Percentiles rank a stretch among this genome's conserved stretches.
phyloP scores from a whole-genome alignment of 2,113 vertebrate species.

The Erythrolamprus reginae region DNA sequence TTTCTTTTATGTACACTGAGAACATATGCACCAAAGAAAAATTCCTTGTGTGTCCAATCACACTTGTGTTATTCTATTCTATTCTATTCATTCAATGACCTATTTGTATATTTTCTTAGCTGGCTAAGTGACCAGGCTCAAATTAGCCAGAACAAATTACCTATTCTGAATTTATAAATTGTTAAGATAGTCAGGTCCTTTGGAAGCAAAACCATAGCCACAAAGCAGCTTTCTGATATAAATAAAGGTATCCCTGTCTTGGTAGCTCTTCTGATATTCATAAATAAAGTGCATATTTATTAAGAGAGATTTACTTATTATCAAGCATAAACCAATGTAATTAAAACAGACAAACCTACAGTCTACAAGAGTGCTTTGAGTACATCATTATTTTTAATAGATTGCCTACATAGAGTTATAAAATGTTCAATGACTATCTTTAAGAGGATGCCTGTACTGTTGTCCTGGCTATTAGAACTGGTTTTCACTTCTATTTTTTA shows the following conservation, averaged over 20 bases:
- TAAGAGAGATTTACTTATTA: slow-evolving; percentile 46
- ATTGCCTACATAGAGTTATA: background rate
- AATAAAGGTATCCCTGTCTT: slow-evolving; percentile 24
- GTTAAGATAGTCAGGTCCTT: background rate
- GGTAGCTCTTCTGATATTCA: slow-evolving; percentile 33
- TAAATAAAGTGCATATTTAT: slow-evolving; percentile 50
- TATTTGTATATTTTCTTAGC: background rate
- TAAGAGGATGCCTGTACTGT: too few relatives aligned
- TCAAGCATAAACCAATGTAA: slow-evolving; percentile 43
- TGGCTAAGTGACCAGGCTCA: background rate
- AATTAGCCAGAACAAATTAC: background rate
- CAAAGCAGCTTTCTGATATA: slow-evolving; percentile 2
- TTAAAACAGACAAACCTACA: slow-evolving; percentile 25
- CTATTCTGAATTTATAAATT: background rate
- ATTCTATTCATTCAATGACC: background rate
- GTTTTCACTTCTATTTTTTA: background rate
- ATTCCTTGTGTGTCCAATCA: too few relatives aligned
- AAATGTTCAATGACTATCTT: background rate
- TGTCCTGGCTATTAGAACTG: background rate
- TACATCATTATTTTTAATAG: background rate
- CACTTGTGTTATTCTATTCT: too few relatives aligned
- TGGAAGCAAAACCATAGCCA: background rate
- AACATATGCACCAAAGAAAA: too few relatives aligned
- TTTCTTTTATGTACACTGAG: too few relatives aligned
- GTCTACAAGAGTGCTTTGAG: slow-evolving; percentile 22